Percentiles rank a stretch among this genome's conserved stretches.
Conservation (phyloP, 2,113 vertebrate genomes). For the Seriola rivoliana region DNA sequence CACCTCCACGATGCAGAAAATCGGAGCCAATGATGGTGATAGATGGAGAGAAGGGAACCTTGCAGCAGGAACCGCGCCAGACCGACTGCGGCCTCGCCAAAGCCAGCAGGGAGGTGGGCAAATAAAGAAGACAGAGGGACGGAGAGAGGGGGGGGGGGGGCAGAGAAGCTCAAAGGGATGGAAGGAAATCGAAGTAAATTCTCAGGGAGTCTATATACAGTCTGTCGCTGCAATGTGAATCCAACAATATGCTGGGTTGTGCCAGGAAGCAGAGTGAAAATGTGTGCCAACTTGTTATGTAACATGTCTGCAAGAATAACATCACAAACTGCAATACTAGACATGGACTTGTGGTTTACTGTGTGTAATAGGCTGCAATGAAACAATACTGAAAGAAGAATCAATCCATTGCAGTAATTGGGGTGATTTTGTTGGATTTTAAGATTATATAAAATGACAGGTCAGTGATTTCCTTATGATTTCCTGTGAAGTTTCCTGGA, state of each 20-base stretch:
- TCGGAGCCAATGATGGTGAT: constrained; percentile 61
- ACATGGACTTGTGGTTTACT: constrained; percentile 1
- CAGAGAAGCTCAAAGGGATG: constrained; percentile 25
- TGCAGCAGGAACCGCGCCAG: constrained; percentile 54
- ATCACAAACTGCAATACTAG: constrained; percentile 37
- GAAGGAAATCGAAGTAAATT: constrained; percentile 36
- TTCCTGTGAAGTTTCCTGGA: constrained; percentile 9
- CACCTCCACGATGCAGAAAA: constrained; percentile 54
- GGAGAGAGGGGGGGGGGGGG: neutral
- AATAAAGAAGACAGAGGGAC: constrained; percentile 36
- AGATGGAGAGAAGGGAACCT: constrained; percentile 61
- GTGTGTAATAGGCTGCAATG: constrained; percentile 32
- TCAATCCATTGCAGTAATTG: neutral
- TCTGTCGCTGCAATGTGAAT: constrained; percentile 38
- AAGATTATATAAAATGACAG: neutral
- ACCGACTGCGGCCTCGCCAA: constrained; percentile 47
- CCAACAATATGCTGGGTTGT: constrained; percentile 39
- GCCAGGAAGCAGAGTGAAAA: constrained; percentile 43
- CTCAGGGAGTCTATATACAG: constrained; percentile 17
- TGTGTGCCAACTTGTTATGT: constrained; percentile 52
- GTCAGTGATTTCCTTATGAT: constrained; percentile 4
- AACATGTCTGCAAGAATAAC: constrained; percentile 58
- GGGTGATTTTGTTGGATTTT: neutral
- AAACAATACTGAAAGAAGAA: neutral
- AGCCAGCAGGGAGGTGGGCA: constrained; percentile 50